A percentile compares a stretch with the other conserved stretches of the same genome.
Conservation (phyloP, 2,113 vertebrate species). For the Phycodurus eques region DNA sequence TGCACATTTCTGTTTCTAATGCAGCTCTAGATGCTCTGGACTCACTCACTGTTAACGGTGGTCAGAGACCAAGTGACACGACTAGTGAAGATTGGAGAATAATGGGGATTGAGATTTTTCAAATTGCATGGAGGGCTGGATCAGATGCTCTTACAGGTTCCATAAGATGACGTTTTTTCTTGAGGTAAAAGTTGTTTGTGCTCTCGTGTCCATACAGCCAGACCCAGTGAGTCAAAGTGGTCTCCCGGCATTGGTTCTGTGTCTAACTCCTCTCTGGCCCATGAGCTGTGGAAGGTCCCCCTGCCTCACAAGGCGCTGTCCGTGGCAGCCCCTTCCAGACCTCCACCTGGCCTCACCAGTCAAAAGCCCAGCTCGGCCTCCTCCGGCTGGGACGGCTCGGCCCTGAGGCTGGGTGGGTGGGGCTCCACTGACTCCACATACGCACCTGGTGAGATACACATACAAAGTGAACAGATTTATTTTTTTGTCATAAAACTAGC, state of each 20-base stretch:
- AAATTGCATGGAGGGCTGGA: not conserved
- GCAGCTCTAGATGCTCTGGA: not conserved
- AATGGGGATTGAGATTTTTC: no score
- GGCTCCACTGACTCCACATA: constrained; percentile 90
- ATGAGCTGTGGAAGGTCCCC: constrained; percentile 99
- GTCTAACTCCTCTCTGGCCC: constrained; percentile 97
- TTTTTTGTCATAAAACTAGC: not conserved
- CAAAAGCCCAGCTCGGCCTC: constrained; percentile 85
- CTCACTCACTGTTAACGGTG: not conserved
- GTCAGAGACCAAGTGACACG: no score
- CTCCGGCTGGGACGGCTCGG: constrained; percentile 87
- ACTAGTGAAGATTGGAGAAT: no score
- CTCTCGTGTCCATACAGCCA: constrained; percentile 75
- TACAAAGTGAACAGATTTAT: not conserved
- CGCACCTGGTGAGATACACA: constrained; percentile 82
- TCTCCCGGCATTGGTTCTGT: constrained; percentile 88
- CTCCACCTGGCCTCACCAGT: constrained; percentile 93
- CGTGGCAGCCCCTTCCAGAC: constrained; percentile 87
- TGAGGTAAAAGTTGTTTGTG: not conserved
- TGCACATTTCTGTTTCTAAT: constrained; percentile 34
- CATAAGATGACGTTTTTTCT: not conserved
- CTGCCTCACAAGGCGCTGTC: constrained; percentile 92
- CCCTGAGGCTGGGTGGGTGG: constrained; percentile 89
- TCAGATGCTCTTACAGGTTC: not conserved
- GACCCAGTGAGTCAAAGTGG: constrained; percentile 99